These are phyloP conservation scores for Dipodomys stephensi DNA, from an alignment of 2,113 vertebrate genomes.

Conservation along the genomic window DNA sequence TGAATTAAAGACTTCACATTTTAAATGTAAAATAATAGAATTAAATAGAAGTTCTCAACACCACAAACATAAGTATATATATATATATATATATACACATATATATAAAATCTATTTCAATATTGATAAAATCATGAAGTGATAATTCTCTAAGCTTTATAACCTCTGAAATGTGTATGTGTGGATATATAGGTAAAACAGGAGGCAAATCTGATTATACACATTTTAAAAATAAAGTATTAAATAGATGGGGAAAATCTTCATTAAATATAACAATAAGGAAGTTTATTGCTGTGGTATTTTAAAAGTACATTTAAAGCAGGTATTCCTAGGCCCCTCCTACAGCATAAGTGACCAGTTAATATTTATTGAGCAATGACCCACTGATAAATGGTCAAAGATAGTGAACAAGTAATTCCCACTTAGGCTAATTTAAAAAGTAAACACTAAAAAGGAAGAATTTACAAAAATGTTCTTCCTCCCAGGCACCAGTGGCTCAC, in stretches of 20 bases:
- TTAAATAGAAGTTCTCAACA: background rate
- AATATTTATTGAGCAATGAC: constrained; percentile 14
- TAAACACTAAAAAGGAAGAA: background rate
- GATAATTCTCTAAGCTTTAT: constrained; percentile 30
- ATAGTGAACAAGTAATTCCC: background rate
- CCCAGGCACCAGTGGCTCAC: too few relatives aligned
- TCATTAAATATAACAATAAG: background rate
- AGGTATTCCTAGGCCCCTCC: background rate
- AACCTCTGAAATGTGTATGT: background rate
- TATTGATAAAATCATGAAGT: background rate
- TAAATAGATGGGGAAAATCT: background rate
- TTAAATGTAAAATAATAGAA: constrained; percentile 24
- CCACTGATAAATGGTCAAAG: background rate
- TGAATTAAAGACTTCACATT: constrained; percentile 40
- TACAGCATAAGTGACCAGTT: background rate
- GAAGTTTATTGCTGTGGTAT: background rate
- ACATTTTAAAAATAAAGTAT: constrained; percentile 15
- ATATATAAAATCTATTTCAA: constrained; percentile 16
- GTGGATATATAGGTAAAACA: background rate
- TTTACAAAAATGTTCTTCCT: constrained; percentile 18
- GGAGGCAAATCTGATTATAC: background rate
- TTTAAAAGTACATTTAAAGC: background rate
- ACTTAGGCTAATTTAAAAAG: constrained; percentile 10
- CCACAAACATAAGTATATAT: too few relatives aligned
- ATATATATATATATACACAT: background rate